Base-by-base conservation (phyloP, 2,113 vertebrate species). In the Notechis scutatus region DNA sequence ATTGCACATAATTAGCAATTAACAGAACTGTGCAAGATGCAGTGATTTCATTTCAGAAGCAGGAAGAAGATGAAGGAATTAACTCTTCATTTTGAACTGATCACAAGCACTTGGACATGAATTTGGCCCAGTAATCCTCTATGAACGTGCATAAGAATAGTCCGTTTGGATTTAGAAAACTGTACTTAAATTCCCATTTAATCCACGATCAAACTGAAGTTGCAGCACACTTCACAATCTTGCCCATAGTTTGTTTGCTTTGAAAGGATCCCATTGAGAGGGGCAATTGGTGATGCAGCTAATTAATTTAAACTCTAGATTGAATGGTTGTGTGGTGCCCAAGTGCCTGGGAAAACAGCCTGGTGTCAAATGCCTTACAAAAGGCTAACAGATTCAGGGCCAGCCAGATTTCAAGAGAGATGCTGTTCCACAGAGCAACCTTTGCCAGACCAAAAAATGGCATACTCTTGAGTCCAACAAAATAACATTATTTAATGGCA, bases 1-100 rank as follows among this genome's bases (percentile, higher is more conserved):
- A 29, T 74, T 94, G 54, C 94, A 93, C 88, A 47, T 89, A 93
- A 93, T 91, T 93, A 93, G 86, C 69, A 95, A 92, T 95, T 85
- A 95, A 23, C 12, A 94, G 87, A 81, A 85, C 93, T 0, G 91
- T 69, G 87, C 91, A 29, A 95, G 18, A 90, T 92, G 93, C 95
- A 95, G 95, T 93, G 0, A 94, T 95, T 96, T 96, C 29, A 91
- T 94, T 59, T 90, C 88, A 90, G 59, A 90, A 8, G 61, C 20
- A 21, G 55, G n/a, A 85, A 85, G 56, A 56, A 5, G 56, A 54
- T 47, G 42, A 39, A 81, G 85, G 54, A 90, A 93, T 93, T 93
- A 90, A 93, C 45, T 57, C 89, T 87, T 93, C 86, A 3, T 52
- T 93, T 50, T 52, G 39, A 50, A 42, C 54, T 56, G 69, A 34